A percentile compares a stretch with the other conserved stretches of the same genome.
These are phyloP conservation scores for Galaxias olidus DNA, from an alignment of 2,797 vertebrate species.

Conservation along the genomic window DNA sequence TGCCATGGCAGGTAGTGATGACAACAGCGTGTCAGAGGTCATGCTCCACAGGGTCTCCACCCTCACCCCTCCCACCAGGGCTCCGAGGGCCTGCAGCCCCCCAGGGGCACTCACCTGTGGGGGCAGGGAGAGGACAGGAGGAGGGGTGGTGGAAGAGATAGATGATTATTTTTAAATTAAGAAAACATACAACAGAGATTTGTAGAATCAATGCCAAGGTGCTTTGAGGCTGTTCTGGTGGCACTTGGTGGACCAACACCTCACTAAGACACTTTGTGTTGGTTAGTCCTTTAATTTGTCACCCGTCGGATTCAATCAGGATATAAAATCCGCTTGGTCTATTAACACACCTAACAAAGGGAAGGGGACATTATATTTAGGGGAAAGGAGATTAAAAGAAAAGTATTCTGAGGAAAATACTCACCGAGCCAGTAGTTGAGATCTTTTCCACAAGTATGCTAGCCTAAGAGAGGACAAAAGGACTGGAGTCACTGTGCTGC, in stretches of 20 bases:
- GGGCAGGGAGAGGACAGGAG: constrained; percentile 9
- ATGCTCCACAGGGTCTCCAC: constrained; percentile 64
- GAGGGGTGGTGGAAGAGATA: neutral
- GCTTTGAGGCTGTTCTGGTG: too few species aligned
- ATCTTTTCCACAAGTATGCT: constrained; percentile 72
- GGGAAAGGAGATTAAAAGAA: neutral
- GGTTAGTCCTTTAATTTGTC: too few species aligned
- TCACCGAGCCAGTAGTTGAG: constrained; percentile 57
- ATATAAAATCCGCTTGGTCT: too few species aligned
- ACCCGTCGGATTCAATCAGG: too few species aligned
- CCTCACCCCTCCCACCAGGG: constrained; percentile 69
- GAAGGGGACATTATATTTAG: neutral
- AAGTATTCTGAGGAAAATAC: constrained; percentile 34
- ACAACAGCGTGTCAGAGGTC: constrained; percentile 64
- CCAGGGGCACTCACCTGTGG: constrained; percentile 52
- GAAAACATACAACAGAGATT: too few species aligned
- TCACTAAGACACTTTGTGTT: too few species aligned
- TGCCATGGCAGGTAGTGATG: constrained; percentile 60
- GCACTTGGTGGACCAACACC: too few species aligned
- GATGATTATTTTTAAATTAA: neutral
- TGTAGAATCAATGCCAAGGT: too few species aligned
- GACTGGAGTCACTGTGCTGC: neutral
- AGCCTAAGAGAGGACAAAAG: constrained; percentile 58
- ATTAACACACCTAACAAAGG: neutral
- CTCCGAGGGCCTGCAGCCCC: constrained; percentile 67